Evolutionary conservation across 2,113 vertebrate genomes (phyloP).

Genomic region (Dasyurus viverrinus): DNA sequence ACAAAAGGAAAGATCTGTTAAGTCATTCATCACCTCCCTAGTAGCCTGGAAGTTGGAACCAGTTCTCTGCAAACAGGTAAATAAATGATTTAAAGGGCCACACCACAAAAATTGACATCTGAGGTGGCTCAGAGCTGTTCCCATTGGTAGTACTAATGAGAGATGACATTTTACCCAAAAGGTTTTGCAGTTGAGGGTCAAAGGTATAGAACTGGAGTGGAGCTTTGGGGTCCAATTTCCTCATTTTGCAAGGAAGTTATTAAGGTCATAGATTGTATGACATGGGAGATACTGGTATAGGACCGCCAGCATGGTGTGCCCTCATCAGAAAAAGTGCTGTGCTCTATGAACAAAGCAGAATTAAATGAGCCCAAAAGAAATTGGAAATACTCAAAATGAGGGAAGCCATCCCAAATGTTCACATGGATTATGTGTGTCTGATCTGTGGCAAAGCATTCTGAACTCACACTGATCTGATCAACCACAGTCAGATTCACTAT

Average conservation of each 20-base stretch:
- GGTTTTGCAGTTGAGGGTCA: background rate
- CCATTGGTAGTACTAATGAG: background rate
- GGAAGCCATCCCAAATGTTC: no score
- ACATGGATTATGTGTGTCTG: no score
- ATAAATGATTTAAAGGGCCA: constrained; percentile 43
- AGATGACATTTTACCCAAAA: background rate
- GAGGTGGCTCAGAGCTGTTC: constrained; percentile 41
- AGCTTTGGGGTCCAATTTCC: background rate
- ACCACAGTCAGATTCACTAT: no score
- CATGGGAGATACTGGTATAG: no score
- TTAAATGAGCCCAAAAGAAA: no score
- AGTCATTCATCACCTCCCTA: constrained; percentile 42
- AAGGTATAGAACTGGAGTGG: background rate
- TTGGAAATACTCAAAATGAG: no score
- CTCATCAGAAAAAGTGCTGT: no score
- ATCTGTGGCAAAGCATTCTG: no score
- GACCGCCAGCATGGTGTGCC: no score
- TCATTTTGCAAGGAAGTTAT: background rate
- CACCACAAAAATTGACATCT: background rate
- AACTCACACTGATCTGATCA: no score
- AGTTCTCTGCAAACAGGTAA: constrained; percentile 58
- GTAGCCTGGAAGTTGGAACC: constrained; percentile 57
- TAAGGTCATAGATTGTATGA: no score
- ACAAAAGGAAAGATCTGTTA: constrained; percentile 70
- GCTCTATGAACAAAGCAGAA: no score